Base-by-base conservation (phyloP, 2,113 vertebrate genomes). In the Microcebus tavaratra region DNA sequence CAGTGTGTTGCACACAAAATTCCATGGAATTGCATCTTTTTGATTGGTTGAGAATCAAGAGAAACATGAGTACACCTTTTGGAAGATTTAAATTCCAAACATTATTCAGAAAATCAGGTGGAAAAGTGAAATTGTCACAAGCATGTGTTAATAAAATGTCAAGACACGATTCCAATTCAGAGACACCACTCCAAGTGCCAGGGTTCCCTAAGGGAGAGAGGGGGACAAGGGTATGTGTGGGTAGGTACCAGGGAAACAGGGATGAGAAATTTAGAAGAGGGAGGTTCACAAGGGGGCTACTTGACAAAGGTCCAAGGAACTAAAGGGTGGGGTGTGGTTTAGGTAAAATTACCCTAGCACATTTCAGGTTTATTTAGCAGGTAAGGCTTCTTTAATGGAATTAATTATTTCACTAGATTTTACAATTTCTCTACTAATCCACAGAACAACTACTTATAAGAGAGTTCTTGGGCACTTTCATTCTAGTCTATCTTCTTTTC, bases 1-100 rank as follows among this genome's bases (percentile, higher is more conserved):
- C 80, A 97, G 92, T 18, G n/a, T 27, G 34, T 34, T 48, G 87
- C 86, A 75, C 50, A 95, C 57, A 92, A 0, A 12, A 92, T 79
- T 23, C 50, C 20, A 81, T 18, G 78, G 73, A 61, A 11, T 17
- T 94, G 5, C 27, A n/a, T 53, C 23, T 93, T 87, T 93, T 15
- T 68, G 23, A 76, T 15, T 61, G 6, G 57, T 59, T 91, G 45
- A 95, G 53, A 97, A 70, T 50, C 45, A 85, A 95, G 88, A 67
- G 57, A 93, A 93, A 85, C 4, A 50, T 61, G 80, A 86, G 23
- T 53, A 31, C 29, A 67, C 23, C 21, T 82, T 85, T 15, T 2
- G 75, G 70, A 21, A 39, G 20, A 78, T 67, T 76, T 76, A 79
- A 25, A 45, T 89, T 96, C 88, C 88, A 92, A 92, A 65, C 21